Conservation (phyloP, 2,113 vertebrate genomes). For the Pardalotus punctatus region DNA sequence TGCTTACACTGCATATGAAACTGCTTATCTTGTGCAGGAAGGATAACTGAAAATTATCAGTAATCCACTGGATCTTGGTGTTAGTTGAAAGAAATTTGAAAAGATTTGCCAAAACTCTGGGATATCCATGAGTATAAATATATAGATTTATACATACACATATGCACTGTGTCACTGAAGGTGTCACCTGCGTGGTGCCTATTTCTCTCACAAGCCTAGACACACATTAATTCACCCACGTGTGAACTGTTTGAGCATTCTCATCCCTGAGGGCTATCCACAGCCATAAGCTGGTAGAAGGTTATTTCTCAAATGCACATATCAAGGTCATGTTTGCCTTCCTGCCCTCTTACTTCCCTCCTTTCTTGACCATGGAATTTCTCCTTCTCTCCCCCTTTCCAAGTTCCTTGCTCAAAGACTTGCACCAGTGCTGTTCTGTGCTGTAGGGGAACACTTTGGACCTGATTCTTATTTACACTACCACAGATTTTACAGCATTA, state of each 20-base stretch:
- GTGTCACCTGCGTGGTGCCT: not conserved
- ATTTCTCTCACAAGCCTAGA: not conserved
- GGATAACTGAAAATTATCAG: constrained; percentile 23
- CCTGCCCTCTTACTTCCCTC: not conserved
- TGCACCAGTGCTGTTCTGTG: not conserved
- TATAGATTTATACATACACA: not conserved
- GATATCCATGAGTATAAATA: not conserved
- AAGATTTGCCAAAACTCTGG: not conserved
- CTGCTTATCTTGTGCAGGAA: constrained; percentile 13
- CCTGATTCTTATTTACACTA: constrained; percentile 26
- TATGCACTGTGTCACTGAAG: not conserved
- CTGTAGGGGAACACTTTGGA: not conserved
- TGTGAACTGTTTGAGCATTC: not conserved
- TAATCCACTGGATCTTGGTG: constrained; percentile 22
- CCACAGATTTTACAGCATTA: constrained; percentile 6
- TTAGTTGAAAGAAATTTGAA: not conserved
- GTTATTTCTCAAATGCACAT: not conserved
- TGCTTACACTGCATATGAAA: constrained; percentile 29
- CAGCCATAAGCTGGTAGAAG: not conserved
- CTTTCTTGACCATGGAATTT: not conserved
- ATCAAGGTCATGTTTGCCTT: not conserved
- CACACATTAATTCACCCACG: not conserved
- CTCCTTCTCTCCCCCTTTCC: not conserved
- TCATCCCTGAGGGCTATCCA: not conserved
- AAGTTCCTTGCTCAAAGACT: not conserved